Evolutionary conservation across 2,888 invertebrate species (phyloP), one percentile per base, ranked within the genome.

Genomic region (Epistrophella euchroma): DNA sequence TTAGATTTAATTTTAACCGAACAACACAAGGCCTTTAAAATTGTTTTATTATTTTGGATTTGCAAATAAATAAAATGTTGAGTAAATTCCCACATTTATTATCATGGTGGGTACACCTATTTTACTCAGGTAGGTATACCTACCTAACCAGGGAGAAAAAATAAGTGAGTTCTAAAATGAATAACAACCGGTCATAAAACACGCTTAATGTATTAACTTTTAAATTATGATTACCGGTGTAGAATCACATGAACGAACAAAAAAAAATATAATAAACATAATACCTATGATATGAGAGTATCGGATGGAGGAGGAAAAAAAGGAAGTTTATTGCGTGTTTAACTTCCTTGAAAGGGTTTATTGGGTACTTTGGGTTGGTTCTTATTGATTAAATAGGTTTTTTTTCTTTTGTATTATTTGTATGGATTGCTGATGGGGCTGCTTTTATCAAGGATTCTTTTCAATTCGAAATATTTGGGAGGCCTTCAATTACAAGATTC

Each of bases 121-220:
- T 43, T 7, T n/a, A n/a, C 15, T 0, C 43, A 43, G 43, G 15
- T 25, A 50, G 6, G 5, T 11, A 19, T 4, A 11, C 4, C 2
- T 4, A 13, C 15, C 4, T 40, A n/a, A 13, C 3, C 15, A n/a
- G 43, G 5, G 4, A 43, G 15, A 43, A 15, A n/a, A 15, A n/a
- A 43, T 13, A 40, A 37, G 17, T 56, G 56, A 56, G 35, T 37
- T 13, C 11, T 19, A 11, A 17, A 58, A 60, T 40, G n/a, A 60
- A 19, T 37, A 60, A 15, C 25, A 40, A 60, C n/a, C 13, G 13
- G 22, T n/a, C 13, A 62, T 62, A 62, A 62, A 43, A 62, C 9
- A 43, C n/a, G 25, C 25, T 40, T 62, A 22, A 62, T 62, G 25
- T 40, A 62, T 62, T 40, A 40, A 40, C 40, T 43, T 22, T 15